Evolutionary conservation across 1,140 invertebrate genomes (phyloP).

Genomic region (Gyrodactylus salaris): DNA sequence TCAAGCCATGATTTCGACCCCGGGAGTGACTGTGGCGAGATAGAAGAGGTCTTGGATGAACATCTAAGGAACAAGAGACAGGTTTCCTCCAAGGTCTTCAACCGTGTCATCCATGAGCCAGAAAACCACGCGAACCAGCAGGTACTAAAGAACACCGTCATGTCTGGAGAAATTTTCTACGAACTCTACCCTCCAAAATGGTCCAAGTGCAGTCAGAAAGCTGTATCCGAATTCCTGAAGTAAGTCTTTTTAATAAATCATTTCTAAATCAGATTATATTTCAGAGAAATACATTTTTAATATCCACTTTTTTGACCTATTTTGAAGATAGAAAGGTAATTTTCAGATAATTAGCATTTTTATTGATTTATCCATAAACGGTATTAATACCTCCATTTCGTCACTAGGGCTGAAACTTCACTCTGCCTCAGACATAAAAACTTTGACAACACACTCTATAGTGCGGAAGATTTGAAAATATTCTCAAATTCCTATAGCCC

Average conservation of each 20-base stretch:
- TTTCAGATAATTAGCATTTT: not conserved
- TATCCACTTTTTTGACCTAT: too few relatives aligned
- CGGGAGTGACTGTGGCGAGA: not conserved
- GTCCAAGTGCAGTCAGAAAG: constrained; percentile 4
- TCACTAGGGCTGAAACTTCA: not conserved
- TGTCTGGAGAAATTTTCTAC: not conserved
- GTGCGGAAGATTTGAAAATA: not conserved
- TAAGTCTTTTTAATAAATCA: not conserved
- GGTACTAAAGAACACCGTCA: not conserved
- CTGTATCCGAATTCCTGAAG: not conserved
- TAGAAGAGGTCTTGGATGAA: not conserved
- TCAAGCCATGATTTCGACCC: not conserved
- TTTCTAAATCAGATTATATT: too few relatives aligned
- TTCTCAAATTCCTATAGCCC: not conserved
- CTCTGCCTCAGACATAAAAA: not conserved
- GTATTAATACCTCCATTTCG: too few relatives aligned
- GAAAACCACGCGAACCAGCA: not conserved
- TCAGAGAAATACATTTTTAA: too few relatives aligned
- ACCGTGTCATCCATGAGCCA: too few relatives aligned
- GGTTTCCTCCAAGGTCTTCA: not conserved
- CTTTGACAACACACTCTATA: not conserved
- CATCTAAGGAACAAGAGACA: not conserved
- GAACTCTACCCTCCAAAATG: not conserved
- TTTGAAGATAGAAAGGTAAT: not conserved
- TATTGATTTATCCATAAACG: not conserved